phyloP scores from a whole-genome alignment of 1,140 invertebrate species.

The Drosophila ercepeae region DNA sequence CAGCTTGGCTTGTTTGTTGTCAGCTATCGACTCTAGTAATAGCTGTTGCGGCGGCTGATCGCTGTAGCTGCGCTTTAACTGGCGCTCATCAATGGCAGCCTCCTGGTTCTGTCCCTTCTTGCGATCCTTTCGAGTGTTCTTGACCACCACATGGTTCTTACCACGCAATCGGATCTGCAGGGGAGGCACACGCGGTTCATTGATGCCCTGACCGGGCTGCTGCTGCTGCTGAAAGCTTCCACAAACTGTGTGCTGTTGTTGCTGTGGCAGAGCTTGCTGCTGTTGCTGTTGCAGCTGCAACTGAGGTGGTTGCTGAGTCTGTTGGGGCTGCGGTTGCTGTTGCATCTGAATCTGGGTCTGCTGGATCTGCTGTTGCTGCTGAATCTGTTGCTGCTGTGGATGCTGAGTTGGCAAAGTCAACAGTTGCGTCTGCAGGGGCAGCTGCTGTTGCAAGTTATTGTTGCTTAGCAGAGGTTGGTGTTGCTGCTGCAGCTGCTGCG shows the following conservation, averaged over 20 bases:
- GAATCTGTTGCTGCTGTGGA: slow-evolving; percentile 30
- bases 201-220: slow-evolving; percentile 80
- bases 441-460: slow-evolving; percentile 37
- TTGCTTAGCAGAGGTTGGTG: slow-evolving; percentile 17
- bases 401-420: slow-evolving; percentile 33
- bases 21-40: slow-evolving; percentile 21
- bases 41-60: slow-evolving; percentile 54
- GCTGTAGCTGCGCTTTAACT: slow-evolving; percentile 56
- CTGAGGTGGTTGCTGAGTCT: slow-evolving; percentile 13
- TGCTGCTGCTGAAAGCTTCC: slow-evolving; percentile 67
- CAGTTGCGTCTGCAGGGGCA: slow-evolving; percentile 54
- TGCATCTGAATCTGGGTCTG: slow-evolving; percentile 63
- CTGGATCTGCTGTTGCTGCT: slow-evolving; percentile 37
- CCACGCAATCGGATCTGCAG: slow-evolving; percentile 94
- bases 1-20: slow-evolving; percentile 57
- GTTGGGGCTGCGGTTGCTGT: slow-evolving; percentile 30
- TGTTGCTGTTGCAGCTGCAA: slow-evolving; percentile 29
- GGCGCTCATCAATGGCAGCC: slow-evolving; percentile 20
- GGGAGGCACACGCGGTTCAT: slow-evolving; percentile 93
- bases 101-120: slow-evolving; percentile 85
- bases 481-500: slow-evolving; percentile 33
- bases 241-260: slow-evolving; percentile 48
- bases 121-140: slow-evolving; percentile 90
- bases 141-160: slow-evolving; percentile 93
- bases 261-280: slow-evolving; percentile 34